These are phyloP conservation scores for Hypercompe scribonia DNA, from an alignment of 2,888 invertebrate genomes.

Conservation along the genomic window DNA sequence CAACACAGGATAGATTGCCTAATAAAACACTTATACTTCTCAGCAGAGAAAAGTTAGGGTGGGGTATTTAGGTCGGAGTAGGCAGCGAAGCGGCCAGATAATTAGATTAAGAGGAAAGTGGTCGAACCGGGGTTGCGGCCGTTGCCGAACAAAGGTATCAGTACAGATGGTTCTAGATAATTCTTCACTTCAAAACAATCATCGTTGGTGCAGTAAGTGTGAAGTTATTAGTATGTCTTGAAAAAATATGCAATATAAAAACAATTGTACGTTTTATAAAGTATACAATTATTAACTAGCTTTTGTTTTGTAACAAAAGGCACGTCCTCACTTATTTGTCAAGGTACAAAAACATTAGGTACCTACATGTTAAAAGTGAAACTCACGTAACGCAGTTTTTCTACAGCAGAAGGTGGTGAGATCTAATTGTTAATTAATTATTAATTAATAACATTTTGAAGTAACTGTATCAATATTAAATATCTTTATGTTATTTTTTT, in stretches of 20 bases:
- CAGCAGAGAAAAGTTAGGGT: slow-evolving; percentile 66
- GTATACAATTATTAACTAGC: neutral
- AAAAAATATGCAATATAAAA: neutral
- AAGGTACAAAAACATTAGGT: neutral
- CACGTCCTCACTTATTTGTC: neutral
- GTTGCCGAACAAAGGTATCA: slow-evolving; percentile 75
- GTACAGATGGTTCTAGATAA: slow-evolving; percentile 62
- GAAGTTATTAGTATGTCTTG: neutral
- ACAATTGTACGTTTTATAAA: neutral
- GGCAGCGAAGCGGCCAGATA: slow-evolving; percentile 81
- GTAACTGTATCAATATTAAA: neutral
- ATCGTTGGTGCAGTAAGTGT: neutral
- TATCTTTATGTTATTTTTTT: too few relatives aligned
- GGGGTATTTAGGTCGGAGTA: slow-evolving; percentile 68
- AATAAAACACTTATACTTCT: slow-evolving; percentile 75
- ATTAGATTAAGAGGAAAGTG: slow-evolving; percentile 81
- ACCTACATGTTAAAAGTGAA: neutral
- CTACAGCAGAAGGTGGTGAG: neutral
- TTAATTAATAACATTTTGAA: neutral
- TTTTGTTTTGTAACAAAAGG: too few relatives aligned
- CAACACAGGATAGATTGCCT: slow-evolving; percentile 66
- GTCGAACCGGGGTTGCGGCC: slow-evolving; percentile 70
- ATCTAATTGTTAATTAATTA: neutral
- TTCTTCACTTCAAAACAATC: slow-evolving; percentile 42
- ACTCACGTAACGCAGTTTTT: neutral